Evolutionary conservation across 2,888 invertebrate genomes (phyloP), one percentile per base, ranked within the genome.

Genomic region (Eristalinus aeneus): DNA sequence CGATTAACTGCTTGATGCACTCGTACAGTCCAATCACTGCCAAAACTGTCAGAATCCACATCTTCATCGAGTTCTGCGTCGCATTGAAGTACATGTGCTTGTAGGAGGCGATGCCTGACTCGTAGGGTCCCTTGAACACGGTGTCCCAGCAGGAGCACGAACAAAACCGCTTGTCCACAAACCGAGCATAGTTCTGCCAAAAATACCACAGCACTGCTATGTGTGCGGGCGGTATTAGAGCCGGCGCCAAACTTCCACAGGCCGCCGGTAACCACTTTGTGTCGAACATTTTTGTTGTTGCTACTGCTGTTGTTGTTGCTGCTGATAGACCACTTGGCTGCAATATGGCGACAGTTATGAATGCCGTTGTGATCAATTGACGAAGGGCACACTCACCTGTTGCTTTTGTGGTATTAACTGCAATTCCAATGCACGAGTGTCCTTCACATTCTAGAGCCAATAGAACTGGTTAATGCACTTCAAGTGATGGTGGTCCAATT

Each of bases 141-240:
- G 96, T 96, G 90, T 96, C 96, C 95, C 96, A 96, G 90, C 96
- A 96, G 11, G 95, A 95, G 91, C 96, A 96, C 16, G 94, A 94
- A 90, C 96, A 96, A 88, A 94, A 94, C 77, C 93, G 93, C 88
- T 93, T 94, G 90, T 96, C 95, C 63, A 96, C 95, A 84, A 93
- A 93, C 23, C 94, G 94, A 54, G 95, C 94, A 91, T 94, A 95
- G 89, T 95, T 94, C 89, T 94, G 94, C 96, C 96, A 96, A 89
- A 95, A 94, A 90, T 94, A 93, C 91, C 94, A 94, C 46, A 95
- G 92, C 72, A 94, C 93, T 64, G 93, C 93, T 78, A 95, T 95
- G 89, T 95, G 95, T 16, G 94, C 91, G 20, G 95, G 94, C 60
- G 95, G 95, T 88, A 95, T 93, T 22, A 94, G 89, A n/a, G 94